Conservation (phyloP, 1,140 invertebrate genomes). For the Hetaerina americana region DNA sequence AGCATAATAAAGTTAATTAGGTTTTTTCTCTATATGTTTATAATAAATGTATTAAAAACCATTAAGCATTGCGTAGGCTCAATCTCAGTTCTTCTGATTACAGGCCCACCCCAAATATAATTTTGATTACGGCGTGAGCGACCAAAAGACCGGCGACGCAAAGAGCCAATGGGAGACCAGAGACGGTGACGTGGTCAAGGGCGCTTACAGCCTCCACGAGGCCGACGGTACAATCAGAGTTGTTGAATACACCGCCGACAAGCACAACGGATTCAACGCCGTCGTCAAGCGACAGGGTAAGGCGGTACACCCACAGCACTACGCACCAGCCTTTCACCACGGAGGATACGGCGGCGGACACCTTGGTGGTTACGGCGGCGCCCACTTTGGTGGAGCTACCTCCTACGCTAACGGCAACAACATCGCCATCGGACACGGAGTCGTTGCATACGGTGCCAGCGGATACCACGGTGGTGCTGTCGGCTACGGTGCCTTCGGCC, state of each 20-base stretch:
- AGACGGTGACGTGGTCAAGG: constrained; percentile 40
- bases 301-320: constrained; percentile 24
- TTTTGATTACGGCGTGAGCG: constrained; percentile 54
- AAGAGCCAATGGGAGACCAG: constrained; percentile 48
- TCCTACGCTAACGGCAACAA: constrained; percentile 13
- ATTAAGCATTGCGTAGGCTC: too few species aligned
- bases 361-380: constrained; percentile 20
- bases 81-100: not conserved
- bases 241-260: constrained; percentile 19
- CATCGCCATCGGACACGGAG: not conserved
- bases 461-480: not conserved
- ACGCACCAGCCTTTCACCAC: not conserved
- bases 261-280: constrained; percentile 20
- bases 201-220: constrained; percentile 20
- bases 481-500: not conserved
- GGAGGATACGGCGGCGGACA: not conserved
- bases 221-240: constrained; percentile 18
- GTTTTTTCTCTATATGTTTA: too few species aligned
- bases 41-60: too few species aligned
- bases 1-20: too few species aligned
- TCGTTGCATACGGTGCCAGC: constrained; percentile 21
- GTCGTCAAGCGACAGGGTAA: constrained; percentile 28
- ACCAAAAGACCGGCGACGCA: constrained; percentile 47
- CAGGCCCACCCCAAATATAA: constrained; percentile 39
- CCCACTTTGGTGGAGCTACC: constrained; percentile 9